Conservation (phyloP, 1,140 invertebrate genomes). For the Euglossa dilemma region DNA sequence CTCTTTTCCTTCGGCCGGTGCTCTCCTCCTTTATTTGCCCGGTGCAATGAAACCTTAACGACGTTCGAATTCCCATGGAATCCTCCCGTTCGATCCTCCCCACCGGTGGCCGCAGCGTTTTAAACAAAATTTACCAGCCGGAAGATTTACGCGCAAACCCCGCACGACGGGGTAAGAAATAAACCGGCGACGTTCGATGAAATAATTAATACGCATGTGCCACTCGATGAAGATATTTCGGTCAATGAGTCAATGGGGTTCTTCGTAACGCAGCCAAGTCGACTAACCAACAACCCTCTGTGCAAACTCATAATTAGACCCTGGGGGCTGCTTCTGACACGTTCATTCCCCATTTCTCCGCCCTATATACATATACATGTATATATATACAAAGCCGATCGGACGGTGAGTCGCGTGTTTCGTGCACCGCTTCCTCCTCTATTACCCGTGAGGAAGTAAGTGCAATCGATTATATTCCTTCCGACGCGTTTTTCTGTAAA, state of each 20-base stretch:
- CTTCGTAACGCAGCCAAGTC: constrained; percentile 61
- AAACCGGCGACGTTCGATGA: neutral
- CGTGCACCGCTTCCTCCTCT: constrained; percentile 53
- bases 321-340: constrained; percentile 81
- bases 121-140: too few species aligned
- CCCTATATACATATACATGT: constrained; percentile 59
- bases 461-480: constrained; percentile 27
- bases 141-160: neutral
- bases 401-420: constrained; percentile 53
- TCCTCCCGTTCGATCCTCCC: constrained; percentile 19
- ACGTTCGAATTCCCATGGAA: constrained; percentile 40
- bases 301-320: constrained; percentile 81
- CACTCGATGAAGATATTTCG: constrained; percentile 73
- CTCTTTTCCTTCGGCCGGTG: constrained; percentile 33
- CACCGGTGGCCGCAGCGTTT: neutral
- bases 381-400: constrained; percentile 27
- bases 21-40: constrained; percentile 47
- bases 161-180: too few species aligned
- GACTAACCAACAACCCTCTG: constrained; percentile 73
- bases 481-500: neutral
- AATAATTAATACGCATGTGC: constrained; percentile 68
- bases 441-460: constrained; percentile 56
- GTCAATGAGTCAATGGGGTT: constrained; percentile 72
- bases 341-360: constrained; percentile 77
- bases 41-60: constrained; percentile 60